These are phyloP conservation scores for Stictonetta naevosa DNA, from an alignment of 2,113 vertebrate species.

Conservation along the genomic window DNA sequence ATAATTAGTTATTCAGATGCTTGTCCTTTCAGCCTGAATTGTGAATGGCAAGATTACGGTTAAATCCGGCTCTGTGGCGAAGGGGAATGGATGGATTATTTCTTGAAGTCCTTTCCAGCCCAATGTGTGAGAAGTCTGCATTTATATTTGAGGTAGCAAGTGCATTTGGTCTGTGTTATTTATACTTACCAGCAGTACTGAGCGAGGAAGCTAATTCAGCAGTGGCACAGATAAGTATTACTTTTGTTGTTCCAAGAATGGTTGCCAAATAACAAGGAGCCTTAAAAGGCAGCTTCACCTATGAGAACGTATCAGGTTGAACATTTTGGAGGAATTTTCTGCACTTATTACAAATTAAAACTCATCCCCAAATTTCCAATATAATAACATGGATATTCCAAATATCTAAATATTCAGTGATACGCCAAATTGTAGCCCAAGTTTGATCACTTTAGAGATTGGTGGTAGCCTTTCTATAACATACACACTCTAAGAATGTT, in stretches of 20 bases:
- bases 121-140: neutral
- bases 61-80: neutral
- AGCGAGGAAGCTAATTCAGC: neutral
- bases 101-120: neutral
- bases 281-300: neutral
- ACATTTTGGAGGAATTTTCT: neutral
- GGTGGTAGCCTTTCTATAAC: neutral
- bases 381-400: neutral
- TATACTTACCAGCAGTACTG: neutral
- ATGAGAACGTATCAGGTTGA: neutral
- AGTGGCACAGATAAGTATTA: neutral
- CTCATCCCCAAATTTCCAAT: neutral
- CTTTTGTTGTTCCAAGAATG: neutral
- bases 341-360: neutral
- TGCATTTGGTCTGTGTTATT: neutral
- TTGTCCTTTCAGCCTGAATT: neutral
- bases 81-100: neutral
- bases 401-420: neutral
- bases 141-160: neutral
- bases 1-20: neutral
- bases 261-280: neutral
- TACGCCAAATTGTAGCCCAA: neutral
- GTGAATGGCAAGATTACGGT: neutral
- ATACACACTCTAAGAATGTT: neutral
- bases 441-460: neutral